phyloP scores from a whole-genome alignment of 1,140 invertebrate genomes.

The Drosophila auraria region DNA sequence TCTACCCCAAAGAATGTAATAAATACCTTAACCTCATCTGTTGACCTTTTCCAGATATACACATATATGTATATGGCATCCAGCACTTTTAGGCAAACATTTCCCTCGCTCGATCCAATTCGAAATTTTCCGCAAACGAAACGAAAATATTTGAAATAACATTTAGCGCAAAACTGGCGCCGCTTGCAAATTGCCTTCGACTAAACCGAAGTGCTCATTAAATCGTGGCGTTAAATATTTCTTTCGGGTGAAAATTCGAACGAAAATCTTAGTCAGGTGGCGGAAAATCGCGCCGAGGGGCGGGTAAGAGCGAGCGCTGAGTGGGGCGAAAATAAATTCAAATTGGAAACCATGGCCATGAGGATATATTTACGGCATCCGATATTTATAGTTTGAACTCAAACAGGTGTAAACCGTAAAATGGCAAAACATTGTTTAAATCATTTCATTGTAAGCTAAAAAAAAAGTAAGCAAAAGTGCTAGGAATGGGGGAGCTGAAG shows the following conservation, averaged over 20 bases:
- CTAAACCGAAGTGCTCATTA: slow-evolving; percentile 77
- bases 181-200: slow-evolving; percentile 56
- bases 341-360: slow-evolving; percentile 67
- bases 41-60: not conserved
- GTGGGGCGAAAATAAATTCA: slow-evolving; percentile 52
- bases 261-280: slow-evolving; percentile 57
- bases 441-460: slow-evolving; percentile 79
- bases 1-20: no score
- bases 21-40: not conserved
- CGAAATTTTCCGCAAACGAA: slow-evolving; percentile 55
- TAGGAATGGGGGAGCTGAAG: not conserved
- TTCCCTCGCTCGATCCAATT: slow-evolving; percentile 24
- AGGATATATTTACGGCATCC: slow-evolving; percentile 70
- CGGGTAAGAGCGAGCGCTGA: not conserved
- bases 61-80: not conserved
- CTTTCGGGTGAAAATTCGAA: slow-evolving; percentile 49
- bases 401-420: slow-evolving; percentile 82
- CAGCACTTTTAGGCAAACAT: slow-evolving; percentile 12
- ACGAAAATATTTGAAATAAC: slow-evolving; percentile 79
- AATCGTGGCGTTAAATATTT: slow-evolving; percentile 69
- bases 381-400: slow-evolving; percentile 80
- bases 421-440: slow-evolving; percentile 81
- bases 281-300: not conserved
- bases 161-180: slow-evolving; percentile 75
- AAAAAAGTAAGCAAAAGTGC: slow-evolving; percentile 45